phyloP scores from a whole-genome alignment of 2,797 vertebrate species.

The Rhabdomys pumilio region DNA sequence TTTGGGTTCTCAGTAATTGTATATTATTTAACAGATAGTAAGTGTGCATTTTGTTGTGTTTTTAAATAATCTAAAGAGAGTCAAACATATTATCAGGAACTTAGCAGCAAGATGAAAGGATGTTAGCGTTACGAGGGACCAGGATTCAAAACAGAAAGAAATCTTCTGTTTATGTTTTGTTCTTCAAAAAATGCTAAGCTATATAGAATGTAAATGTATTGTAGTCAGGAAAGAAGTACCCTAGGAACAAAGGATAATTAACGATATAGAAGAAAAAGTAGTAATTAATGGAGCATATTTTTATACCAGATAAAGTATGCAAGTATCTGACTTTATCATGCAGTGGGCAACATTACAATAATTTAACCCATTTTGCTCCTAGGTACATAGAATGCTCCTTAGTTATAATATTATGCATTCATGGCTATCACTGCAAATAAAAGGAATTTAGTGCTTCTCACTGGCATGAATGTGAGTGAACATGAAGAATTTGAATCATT shows the following conservation, averaged over 20 bases:
- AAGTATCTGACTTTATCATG: background rate
- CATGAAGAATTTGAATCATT: conserved; percentile 22
- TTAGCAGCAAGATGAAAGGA: background rate
- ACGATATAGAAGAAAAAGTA: background rate
- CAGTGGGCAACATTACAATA: background rate
- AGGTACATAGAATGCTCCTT: background rate
- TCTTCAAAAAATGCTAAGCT: background rate
- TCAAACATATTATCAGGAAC: background rate
- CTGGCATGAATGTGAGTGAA: background rate
- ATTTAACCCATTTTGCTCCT: conserved; percentile 31
- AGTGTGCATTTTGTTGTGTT: conserved; percentile 2
- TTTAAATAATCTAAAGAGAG: conserved; percentile 22
- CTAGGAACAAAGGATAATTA: background rate
- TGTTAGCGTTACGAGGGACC: background rate
- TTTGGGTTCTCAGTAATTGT: background rate
- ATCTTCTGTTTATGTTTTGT: background rate
- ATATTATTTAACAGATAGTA: background rate
- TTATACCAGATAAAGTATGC: background rate
- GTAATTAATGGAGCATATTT: conserved; percentile 30
- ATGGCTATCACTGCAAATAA: background rate
- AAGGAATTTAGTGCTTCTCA: background rate
- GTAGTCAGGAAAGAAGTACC: background rate
- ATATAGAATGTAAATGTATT: background rate
- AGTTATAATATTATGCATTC: conserved; percentile 39
- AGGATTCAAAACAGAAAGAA: background rate